phyloP scores from a whole-genome alignment of 1,140 invertebrate genomes.

The Scylla paramamosain region DNA sequence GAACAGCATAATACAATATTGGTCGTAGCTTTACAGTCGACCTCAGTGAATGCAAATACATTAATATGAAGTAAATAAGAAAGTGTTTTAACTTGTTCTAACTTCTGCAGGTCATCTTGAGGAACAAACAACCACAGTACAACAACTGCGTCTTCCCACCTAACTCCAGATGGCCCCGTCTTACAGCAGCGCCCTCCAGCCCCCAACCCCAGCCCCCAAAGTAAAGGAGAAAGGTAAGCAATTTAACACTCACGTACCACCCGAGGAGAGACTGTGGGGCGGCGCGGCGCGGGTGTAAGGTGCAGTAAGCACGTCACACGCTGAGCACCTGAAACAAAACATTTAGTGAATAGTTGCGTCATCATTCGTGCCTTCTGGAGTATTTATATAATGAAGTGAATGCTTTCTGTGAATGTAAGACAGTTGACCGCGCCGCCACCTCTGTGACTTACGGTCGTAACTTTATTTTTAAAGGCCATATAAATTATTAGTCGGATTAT shows the following conservation, averaged over 20 bases:
- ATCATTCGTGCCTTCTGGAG: too few relatives aligned
- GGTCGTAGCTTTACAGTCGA: too few relatives aligned
- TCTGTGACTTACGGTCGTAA: too few relatives aligned
- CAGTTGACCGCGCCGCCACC: too few relatives aligned
- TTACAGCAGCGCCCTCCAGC: not conserved
- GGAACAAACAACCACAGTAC: not conserved
- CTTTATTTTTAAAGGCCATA: too few relatives aligned
- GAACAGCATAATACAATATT: too few relatives aligned
- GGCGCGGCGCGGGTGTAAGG: too few relatives aligned
- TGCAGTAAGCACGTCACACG: not conserved
- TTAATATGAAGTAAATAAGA: not conserved
- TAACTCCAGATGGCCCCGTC: not conserved
- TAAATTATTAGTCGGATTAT: too few relatives aligned
- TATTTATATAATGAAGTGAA: too few relatives aligned
- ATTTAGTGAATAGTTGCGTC: not conserved
- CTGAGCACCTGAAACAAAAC: not conserved
- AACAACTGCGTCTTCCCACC: not conserved
- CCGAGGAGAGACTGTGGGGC: too few relatives aligned
- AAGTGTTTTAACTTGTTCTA: not conserved
- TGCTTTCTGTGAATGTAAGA: too few relatives aligned
- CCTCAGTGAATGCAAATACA: too few relatives aligned
- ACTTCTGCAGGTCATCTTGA: not conserved
- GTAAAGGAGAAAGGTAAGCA: not conserved
- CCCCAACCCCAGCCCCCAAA: not conserved
- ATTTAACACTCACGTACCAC: not conserved